Evolutionary conservation across 2,113 vertebrate species (phyloP).

Genomic region (Chamaea fasciata): DNA sequence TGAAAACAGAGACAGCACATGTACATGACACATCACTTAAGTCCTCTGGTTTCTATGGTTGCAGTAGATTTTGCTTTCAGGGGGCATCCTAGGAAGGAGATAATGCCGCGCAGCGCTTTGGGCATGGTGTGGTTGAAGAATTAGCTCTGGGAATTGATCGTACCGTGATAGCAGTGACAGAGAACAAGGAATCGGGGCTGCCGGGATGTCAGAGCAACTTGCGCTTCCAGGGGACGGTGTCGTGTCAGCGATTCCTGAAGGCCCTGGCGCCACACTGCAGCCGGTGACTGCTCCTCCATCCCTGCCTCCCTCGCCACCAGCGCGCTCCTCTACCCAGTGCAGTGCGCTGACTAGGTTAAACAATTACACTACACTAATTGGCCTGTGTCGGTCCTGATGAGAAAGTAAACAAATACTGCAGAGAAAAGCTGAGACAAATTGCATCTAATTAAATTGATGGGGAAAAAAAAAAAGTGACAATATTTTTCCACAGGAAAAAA

Average conservation of each 20-base stretch:
- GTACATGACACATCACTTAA: slow-evolving; percentile 59
- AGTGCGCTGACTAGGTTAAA: slow-evolving; percentile 76
- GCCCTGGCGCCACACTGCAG: background rate
- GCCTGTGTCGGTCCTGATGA: slow-evolving; percentile 85
- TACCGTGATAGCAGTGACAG: slow-evolving; percentile 53
- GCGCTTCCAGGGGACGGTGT: background rate
- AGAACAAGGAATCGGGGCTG: slow-evolving; percentile 43
- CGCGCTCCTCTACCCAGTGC: background rate
- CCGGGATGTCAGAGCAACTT: slow-evolving; percentile 48
- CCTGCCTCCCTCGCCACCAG: background rate
- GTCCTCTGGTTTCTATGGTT: slow-evolving; percentile 59
- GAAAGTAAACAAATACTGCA: slow-evolving; percentile 88
- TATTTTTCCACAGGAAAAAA: slow-evolving; percentile 22
- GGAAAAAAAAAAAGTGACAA: slow-evolving; percentile 64
- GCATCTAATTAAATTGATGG: slow-evolving; percentile 88
- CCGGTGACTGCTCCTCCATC: background rate
- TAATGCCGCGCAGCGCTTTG: slow-evolving; percentile 28
- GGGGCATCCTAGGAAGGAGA: slow-evolving; percentile 54
- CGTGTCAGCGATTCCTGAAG: slow-evolving; percentile 47
- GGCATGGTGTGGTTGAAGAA: slow-evolving; percentile 51
- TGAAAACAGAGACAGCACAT: slow-evolving; percentile 49
- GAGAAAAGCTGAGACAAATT: slow-evolving; percentile 86
- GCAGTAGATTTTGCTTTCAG: slow-evolving; percentile 59
- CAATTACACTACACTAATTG: slow-evolving; percentile 91
- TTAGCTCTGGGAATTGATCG: slow-evolving; percentile 51